Conservation (phyloP, 2,888 invertebrate species). For the Hydropsyche betteni region DNA sequence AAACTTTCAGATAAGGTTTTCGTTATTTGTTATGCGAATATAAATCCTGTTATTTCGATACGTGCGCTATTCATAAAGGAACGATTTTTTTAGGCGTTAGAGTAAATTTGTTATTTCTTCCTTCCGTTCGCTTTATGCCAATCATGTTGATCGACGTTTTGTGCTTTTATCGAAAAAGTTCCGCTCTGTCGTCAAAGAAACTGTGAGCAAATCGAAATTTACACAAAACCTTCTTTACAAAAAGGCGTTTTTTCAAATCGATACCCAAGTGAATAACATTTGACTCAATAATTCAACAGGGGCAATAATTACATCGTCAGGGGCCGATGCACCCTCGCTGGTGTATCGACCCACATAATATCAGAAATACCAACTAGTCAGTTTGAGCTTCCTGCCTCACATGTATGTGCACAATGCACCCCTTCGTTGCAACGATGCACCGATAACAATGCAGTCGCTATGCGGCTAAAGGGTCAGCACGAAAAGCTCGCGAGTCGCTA, state of each 20-base stretch:
- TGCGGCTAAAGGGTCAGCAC: no score
- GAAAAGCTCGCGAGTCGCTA: no score
- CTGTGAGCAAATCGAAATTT: conserved; percentile 4
- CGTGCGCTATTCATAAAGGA: background rate
- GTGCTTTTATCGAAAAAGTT: conserved; percentile 5
- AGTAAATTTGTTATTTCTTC: conserved; percentile 11
- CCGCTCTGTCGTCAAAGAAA: conserved; percentile 40
- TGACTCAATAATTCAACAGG: background rate
- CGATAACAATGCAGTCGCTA: no score
- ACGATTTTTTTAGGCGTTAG: background rate
- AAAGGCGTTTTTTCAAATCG: no score
- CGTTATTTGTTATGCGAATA: background rate
- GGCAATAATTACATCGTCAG: background rate
- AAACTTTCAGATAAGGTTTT: background rate
- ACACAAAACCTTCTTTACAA: no score
- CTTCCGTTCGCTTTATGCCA: conserved; percentile 5
- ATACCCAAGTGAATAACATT: no score
- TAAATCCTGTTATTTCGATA: background rate
- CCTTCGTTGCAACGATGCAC: no score
- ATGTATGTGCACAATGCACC: no score
- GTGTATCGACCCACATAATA: no score
- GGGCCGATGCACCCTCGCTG: no score
- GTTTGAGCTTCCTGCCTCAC: no score
- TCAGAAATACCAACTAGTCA: no score
- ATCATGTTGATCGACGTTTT: conserved; percentile 23